Percentiles rank a stretch among this genome's conserved stretches.
Conservation (phyloP, 1,140 invertebrate genomes). For the Megalopta genalis region DNA sequence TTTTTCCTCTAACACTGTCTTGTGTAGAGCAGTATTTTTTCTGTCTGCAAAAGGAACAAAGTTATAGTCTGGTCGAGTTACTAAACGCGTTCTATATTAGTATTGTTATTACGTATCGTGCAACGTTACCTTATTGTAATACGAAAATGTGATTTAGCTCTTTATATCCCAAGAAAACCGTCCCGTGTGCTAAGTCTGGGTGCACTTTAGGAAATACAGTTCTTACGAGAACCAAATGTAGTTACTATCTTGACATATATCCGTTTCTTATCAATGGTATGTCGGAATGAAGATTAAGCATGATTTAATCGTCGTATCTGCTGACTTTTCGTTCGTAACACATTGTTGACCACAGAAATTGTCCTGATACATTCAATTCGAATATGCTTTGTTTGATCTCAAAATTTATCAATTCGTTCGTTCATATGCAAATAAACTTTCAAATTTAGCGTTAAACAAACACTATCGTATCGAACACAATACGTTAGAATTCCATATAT, state of each 20-base stretch:
- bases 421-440: not conserved
- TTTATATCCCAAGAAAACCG: not conserved
- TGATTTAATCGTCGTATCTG: not conserved
- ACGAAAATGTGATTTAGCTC: not conserved
- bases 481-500: too few relatives aligned
- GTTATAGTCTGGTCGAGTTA: too few relatives aligned
- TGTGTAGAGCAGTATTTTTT: too few relatives aligned
- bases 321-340: not conserved
- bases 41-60: too few relatives aligned
- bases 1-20: too few relatives aligned
- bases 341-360: not conserved
- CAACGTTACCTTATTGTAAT: not conserved
- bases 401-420: not conserved
- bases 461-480: not conserved
- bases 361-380: too few relatives aligned
- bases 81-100: not conserved
- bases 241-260: constrained; percentile 7
- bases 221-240: not conserved
- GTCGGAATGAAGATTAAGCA: constrained; percentile 12
- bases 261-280: constrained; percentile 24
- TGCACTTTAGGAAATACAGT: constrained; percentile 7
- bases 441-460: not conserved
- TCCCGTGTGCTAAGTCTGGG: not conserved
- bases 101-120: not conserved
- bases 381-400: not conserved